phyloP scores from a whole-genome alignment of 2,888 invertebrate species.

The Anorthoa munda region DNA sequence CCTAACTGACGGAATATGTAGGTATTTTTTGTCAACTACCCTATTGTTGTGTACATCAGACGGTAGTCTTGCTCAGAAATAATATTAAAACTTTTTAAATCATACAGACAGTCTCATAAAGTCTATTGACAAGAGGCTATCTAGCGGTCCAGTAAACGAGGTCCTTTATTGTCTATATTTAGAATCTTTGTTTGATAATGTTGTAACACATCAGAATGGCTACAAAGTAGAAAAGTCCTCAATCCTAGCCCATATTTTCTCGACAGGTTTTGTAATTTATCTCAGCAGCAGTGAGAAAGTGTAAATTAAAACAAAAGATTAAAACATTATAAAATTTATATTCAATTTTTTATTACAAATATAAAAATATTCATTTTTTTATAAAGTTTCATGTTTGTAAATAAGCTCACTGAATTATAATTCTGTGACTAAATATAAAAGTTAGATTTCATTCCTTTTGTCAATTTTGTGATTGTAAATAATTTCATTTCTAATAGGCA shows the following conservation, averaged over 20 bases:
- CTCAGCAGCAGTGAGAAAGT: no score
- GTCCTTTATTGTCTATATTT: neutral
- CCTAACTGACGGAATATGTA: no score
- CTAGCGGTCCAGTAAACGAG: no score
- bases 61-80: neutral
- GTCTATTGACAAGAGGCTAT: neutral
- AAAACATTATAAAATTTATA: slow-evolving; percentile 51
- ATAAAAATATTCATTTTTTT: slow-evolving; percentile 14
- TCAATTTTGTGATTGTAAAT: slow-evolving; percentile 27
- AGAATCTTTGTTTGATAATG: neutral
- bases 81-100: neutral
- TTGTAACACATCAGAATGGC: neutral
- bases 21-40: no score
- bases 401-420: slow-evolving; percentile 26
- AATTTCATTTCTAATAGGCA: slow-evolving; percentile 31
- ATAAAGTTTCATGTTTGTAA: neutral
- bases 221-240: neutral
- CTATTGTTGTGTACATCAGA: no score
- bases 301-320: slow-evolving; percentile 32
- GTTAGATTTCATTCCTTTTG: neutral
- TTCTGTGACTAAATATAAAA: slow-evolving; percentile 55
- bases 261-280: neutral
- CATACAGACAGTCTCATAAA: neutral
- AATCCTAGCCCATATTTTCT: no score
- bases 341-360: slow-evolving; percentile 42